A percentile compares a stretch with the other conserved stretches of the same genome.
phyloP scores from a whole-genome alignment of 92 coral and sea anemone genomes.

The Heliopora coerulea region DNA sequence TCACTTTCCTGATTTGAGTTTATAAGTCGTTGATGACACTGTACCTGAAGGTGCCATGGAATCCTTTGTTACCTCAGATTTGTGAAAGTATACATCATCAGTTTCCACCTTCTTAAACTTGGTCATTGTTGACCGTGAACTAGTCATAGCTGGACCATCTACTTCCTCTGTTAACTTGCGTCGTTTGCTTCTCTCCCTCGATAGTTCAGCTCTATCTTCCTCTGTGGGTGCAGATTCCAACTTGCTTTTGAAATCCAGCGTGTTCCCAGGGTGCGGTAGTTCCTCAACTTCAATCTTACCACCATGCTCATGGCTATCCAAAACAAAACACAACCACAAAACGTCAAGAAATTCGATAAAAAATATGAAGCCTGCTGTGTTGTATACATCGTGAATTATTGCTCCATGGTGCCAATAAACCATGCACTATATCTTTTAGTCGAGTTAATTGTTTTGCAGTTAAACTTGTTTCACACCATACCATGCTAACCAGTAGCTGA shows the following conservation, averaged over 20 bases:
- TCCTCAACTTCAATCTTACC: slow-evolving; percentile 9
- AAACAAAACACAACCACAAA: neutral
- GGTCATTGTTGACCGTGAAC: slow-evolving; percentile 43
- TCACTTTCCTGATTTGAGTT: slow-evolving; percentile 22
- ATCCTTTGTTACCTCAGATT: slow-evolving; percentile 19
- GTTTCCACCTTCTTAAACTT: slow-evolving; percentile 64
- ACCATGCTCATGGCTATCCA: slow-evolving; percentile 5
- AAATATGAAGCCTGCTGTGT: neutral
- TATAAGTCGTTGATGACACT: slow-evolving; percentile 9
- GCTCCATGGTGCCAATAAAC: too few species aligned
- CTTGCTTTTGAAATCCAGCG: slow-evolving; percentile 1
- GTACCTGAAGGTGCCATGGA: slow-evolving; percentile 26
- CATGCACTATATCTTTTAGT: too few species aligned
- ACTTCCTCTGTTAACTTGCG: slow-evolving; percentile 28
- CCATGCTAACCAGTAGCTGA: too few species aligned
- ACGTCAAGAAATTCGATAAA: neutral
- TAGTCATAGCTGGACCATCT: slow-evolving; percentile 13
- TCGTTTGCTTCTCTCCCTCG: slow-evolving; percentile 34
- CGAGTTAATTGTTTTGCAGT: too few species aligned
- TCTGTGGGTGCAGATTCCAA: neutral
- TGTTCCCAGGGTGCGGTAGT: slow-evolving; percentile 19
- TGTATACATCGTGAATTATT: too few species aligned
- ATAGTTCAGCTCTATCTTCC: slow-evolving; percentile 33
- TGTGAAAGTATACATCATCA: slow-evolving; percentile 36
- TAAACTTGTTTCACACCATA: too few species aligned